phyloP scores from a whole-genome alignment of 2,888 invertebrate genomes.

The Callinectes sapidus region DNA sequence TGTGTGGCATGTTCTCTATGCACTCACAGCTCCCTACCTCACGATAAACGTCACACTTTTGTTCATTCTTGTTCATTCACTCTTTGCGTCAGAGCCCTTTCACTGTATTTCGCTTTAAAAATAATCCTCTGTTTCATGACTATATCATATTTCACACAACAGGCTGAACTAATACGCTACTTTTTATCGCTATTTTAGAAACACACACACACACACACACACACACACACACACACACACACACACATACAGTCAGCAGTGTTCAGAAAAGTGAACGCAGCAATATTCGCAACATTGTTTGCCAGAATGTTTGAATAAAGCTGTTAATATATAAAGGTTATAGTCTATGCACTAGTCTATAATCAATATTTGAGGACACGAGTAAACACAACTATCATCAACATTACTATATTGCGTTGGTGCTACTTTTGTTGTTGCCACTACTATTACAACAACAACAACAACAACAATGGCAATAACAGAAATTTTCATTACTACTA shows the following conservation, averaged over 20 bases:
- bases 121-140: neutral
- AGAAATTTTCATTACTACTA: slow-evolving; percentile 29
- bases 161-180: neutral
- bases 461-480: slow-evolving; percentile 13
- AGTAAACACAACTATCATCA: neutral
- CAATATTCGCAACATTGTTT: slow-evolving; percentile 16
- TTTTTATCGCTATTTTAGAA: neutral
- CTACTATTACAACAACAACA: slow-evolving; percentile 37
- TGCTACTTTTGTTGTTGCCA: slow-evolving; percentile 18
- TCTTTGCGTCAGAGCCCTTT: neutral
- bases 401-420: neutral
- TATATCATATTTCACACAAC: neutral
- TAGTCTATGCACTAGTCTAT: neutral
- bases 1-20: neutral
- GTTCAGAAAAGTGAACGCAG: neutral
- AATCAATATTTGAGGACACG: neutral
- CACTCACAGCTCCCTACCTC: neutral
- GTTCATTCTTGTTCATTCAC: neutral
- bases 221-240: neutral
- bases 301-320: neutral
- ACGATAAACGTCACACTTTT: neutral
- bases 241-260: neutral
- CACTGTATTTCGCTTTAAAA: neutral
- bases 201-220: slow-evolving; percentile 32
- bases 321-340: neutral